A percentile compares a stretch with the other conserved stretches of the same genome.
Conservation (phyloP, 2,797 vertebrate species). For the Hirundo rustica region DNA sequence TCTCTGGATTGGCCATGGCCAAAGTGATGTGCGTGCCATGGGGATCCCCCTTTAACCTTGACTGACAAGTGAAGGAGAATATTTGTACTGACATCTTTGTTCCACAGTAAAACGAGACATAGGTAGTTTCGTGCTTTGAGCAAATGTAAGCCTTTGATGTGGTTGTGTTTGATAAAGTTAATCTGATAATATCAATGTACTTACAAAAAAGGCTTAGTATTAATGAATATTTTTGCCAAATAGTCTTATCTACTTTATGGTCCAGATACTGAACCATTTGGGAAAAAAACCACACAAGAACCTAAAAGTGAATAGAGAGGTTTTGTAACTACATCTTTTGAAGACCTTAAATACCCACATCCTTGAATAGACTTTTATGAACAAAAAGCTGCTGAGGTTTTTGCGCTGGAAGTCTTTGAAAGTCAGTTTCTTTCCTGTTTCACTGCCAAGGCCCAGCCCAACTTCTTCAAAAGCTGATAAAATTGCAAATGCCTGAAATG, state of each 20-base stretch:
- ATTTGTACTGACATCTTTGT: not conserved
- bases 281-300: not conserved
- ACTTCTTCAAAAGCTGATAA: not conserved
- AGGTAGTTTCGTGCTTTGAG: not conserved
- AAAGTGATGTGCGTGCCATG: not conserved
- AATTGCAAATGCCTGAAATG: not conserved
- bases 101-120: not conserved
- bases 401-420: not conserved
- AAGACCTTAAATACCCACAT: not conserved
- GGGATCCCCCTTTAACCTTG: not conserved
- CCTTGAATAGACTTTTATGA: not conserved
- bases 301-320: not conserved
- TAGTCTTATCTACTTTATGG: not conserved
- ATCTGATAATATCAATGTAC: not conserved
- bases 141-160: not conserved
- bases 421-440: not conserved
- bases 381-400: not conserved
- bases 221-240: not conserved
- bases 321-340: not conserved
- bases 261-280: not conserved
- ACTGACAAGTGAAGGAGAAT: not conserved
- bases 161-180: not conserved
- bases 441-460: not conserved
- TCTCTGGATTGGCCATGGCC: not conserved
- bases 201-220: not conserved